Evolutionary conservation across 2,797 vertebrate species (phyloP).

Genomic region (Syngnathus rostellatus): DNA sequence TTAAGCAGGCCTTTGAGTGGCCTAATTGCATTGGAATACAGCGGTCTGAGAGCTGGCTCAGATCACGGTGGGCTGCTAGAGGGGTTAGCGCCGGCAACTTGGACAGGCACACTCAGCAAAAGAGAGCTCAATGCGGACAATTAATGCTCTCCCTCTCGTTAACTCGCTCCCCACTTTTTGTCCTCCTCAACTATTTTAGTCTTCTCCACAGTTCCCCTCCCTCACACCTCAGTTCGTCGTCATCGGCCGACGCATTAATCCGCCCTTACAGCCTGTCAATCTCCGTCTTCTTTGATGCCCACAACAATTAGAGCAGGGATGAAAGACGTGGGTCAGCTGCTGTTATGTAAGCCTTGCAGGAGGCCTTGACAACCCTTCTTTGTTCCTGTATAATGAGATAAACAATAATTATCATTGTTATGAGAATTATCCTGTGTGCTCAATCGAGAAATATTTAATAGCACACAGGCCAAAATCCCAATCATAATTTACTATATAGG

Average conservation of each 20-base stretch:
- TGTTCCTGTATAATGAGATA: constrained; percentile 12
- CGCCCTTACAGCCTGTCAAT: constrained; percentile 58
- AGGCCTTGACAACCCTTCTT: constrained; percentile 32
- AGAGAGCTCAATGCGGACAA: constrained; percentile 62
- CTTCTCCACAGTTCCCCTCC: constrained; percentile 1
- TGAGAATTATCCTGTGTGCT: neutral
- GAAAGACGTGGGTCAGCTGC: constrained; percentile 45
- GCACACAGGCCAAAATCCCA: neutral
- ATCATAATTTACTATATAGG: neutral
- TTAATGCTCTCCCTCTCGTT: constrained; percentile 65
- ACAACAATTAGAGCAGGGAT: constrained; percentile 60
- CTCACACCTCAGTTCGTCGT: constrained; percentile 40
- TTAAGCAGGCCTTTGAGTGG: constrained; percentile 90
- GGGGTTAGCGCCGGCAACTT: constrained; percentile 77
- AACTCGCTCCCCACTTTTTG: constrained; percentile 63
- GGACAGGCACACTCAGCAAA: constrained; percentile 76
- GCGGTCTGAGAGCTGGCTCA: constrained; percentile 79
- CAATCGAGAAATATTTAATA: neutral
- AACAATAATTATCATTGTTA: neutral
- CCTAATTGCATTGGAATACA: constrained; percentile 93
- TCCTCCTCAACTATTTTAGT: constrained; percentile 44
- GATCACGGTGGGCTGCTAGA: constrained; percentile 81
- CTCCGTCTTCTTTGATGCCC: constrained; percentile 56
- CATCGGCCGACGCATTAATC: constrained; percentile 58
- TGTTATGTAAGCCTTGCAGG: constrained; percentile 53